These are phyloP conservation scores for Cyclura pinguis DNA, from an alignment of 2,797 vertebrate genomes.

Conservation along the genomic window DNA sequence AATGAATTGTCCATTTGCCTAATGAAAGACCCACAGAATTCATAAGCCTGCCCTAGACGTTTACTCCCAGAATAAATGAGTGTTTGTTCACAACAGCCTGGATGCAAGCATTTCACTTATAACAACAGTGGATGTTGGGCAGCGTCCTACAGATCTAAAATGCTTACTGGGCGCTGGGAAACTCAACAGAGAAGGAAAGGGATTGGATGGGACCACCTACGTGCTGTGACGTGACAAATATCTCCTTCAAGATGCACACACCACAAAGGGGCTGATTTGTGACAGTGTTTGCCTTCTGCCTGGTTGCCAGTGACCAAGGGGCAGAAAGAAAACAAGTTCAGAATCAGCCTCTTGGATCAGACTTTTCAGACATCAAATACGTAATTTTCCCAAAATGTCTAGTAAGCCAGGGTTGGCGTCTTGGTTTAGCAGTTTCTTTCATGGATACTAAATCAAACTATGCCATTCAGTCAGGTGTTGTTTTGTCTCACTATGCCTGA, in stretches of 20 bases:
- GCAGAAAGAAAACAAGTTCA: not conserved
- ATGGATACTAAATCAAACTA: not conserved
- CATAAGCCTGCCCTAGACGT: constrained; percentile 15
- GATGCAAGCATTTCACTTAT: not conserved
- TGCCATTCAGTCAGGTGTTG: not conserved
- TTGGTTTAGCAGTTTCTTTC: not conserved
- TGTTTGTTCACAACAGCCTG: not conserved
- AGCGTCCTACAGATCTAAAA: not conserved
- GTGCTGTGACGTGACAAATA: not conserved
- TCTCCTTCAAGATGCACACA: not conserved
- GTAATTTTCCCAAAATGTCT: not conserved
- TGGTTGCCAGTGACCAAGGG: not conserved
- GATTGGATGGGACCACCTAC: not conserved
- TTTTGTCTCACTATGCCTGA: not conserved
- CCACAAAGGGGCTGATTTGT: not conserved
- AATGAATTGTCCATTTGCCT: constrained; percentile 28
- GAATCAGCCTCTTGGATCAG: not conserved
- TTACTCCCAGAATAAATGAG: not conserved
- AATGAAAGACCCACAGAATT: constrained; percentile 19
- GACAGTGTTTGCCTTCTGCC: not conserved
- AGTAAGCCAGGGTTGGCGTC: not conserved
- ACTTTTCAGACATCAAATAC: not conserved
- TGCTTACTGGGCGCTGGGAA: not conserved
- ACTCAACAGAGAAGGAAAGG: not conserved
- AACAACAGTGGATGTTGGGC: not conserved